Conservation (phyloP, 2,797 vertebrate genomes). For the Peromyscus eremicus region DNA sequence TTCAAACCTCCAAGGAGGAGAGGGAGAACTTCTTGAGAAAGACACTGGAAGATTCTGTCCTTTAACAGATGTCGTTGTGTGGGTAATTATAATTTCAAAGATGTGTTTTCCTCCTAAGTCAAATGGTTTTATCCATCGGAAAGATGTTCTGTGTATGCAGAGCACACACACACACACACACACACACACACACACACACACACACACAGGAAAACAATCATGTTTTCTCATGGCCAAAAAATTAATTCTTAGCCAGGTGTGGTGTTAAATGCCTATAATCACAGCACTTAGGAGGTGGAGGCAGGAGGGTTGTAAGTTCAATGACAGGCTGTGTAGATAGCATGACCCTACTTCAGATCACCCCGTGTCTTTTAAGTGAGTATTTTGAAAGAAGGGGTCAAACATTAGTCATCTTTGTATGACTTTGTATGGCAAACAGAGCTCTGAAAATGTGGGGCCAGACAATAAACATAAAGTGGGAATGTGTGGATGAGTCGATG, state of each 20-base stretch:
- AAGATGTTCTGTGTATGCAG: background rate
- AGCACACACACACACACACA: background rate
- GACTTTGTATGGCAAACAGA: background rate
- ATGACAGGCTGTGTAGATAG: background rate
- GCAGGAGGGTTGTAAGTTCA: background rate
- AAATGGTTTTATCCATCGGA: background rate
- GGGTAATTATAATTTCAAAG: background rate
- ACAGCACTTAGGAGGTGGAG: background rate
- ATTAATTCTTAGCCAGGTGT: background rate
- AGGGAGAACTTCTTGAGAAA: background rate
- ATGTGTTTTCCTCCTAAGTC: constrained; percentile 37
- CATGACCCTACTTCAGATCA: background rate
- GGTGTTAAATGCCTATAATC: background rate
- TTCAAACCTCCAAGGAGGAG: background rate
- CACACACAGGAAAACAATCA: constrained; percentile 11
- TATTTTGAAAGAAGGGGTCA: background rate
- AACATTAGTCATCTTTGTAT: background rate
- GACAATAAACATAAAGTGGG: background rate
- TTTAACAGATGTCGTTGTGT: background rate
- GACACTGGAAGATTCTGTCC: background rate
- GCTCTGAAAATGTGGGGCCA: background rate
- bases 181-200: background rate
- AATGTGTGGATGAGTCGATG: background rate
- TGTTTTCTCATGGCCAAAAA: background rate
- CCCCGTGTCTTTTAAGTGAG: background rate